Base-by-base conservation (phyloP, 2,113 vertebrate genomes). In the Sapayoa aenigma region DNA sequence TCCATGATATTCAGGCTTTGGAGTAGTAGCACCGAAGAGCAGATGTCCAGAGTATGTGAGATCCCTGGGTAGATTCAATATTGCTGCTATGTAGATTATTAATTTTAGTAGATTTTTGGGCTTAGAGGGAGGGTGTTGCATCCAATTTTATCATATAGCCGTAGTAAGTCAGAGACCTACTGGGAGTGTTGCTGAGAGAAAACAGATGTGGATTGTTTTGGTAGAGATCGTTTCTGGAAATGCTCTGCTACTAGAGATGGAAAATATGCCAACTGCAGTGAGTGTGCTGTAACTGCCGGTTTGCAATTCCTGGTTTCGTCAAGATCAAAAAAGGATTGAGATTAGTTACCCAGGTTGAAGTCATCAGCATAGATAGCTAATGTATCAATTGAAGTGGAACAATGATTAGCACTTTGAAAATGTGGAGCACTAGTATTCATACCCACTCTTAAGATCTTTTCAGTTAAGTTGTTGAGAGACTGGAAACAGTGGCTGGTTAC, bases 161-260 rank as follows among this genome's bases (percentile, higher is more conserved):
- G 0, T 71, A 77, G 60, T 84, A 94, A 91, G 52, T 93, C 86
- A 52, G 71, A 84, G 87, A 94, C 84, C 91, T 90, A 62, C 76
- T 84, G 90, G 85, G 83, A 88, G 79, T 33, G 85, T 66, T 90
- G 65, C 80, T 94, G 95, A 93, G 93, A 94, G 89, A 77, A 60
- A 96, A 56, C 95, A 97, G 96, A 94, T 94, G 95, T 95, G 86
- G 18, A 68, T 84, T 97, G 86, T 90, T 96, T 92, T 90, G 65
- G 59, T 95, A 94, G 89, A 72, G 76, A 22, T 84, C 52, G 92
- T 75, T 86, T 95, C 90, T 95, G 80, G 86, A 92, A 95, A 14
- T 2, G 5, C 60, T 90, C 14, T 77, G 79, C 80, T 87, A 50
- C 80, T 94, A 65, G 91, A 75, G 65, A 59, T 49, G 76, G 90